These are phyloP conservation scores for Morinoia aosen DNA, from an alignment of 2,888 invertebrate genomes.

Conservation along the genomic window DNA sequence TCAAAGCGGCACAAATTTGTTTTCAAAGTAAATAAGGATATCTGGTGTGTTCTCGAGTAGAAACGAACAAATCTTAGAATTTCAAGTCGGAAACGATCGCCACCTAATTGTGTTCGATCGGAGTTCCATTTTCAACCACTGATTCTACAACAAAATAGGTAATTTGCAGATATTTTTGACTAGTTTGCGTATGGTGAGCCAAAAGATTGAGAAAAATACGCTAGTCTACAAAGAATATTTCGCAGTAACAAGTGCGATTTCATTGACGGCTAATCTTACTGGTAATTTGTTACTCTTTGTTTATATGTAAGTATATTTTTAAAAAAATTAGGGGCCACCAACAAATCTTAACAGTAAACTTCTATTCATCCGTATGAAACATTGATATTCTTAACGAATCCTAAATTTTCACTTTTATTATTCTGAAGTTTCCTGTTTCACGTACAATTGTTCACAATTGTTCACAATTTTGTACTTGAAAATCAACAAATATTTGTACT, in stretches of 20 bases:
- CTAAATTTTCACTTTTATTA: too few species aligned
- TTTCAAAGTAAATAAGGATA: background rate
- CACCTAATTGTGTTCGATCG: background rate
- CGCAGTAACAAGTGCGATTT: background rate
- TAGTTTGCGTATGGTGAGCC: too few species aligned
- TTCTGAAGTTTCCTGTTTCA: too few species aligned
- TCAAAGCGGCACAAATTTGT: background rate
- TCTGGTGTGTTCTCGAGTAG: background rate
- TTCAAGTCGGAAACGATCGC: background rate
- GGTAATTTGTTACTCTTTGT: too few species aligned
- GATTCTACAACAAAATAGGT: background rate
- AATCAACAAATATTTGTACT: too few species aligned
- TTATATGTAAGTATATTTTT: background rate
- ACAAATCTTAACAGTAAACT: background rate
- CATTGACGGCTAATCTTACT: background rate
- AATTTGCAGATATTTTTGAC: too few species aligned
- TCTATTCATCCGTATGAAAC: background rate
- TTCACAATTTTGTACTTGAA: too few species aligned
- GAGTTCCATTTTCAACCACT: background rate
- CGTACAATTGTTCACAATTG: too few species aligned
- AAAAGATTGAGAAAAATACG: too few species aligned
- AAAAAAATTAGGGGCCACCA: background rate
- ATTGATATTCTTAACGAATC: too few species aligned
- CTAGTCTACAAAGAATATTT: background rate
- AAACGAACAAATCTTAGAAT: background rate